A percentile compares a stretch with the other conserved stretches of the same genome.
These are phyloP conservation scores for Heliconius aoede DNA, from an alignment of 2,888 invertebrate genomes.

Conservation along the genomic window DNA sequence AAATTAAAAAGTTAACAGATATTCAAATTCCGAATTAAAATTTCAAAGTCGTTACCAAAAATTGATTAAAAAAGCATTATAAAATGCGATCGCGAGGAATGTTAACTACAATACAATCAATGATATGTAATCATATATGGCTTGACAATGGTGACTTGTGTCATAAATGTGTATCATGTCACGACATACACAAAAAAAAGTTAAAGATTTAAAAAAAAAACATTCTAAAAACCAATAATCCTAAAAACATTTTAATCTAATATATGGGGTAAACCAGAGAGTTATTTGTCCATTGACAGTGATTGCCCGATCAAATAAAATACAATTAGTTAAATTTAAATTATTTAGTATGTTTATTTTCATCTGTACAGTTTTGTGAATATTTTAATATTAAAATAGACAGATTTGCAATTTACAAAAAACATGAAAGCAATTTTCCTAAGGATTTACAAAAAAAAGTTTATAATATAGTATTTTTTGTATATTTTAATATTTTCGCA, in stretches of 20 bases:
- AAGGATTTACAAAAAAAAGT: too few relatives aligned
- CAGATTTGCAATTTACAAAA: too few relatives aligned
- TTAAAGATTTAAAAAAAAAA: too few relatives aligned
- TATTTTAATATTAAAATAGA: too few relatives aligned
- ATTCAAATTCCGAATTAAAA: background rate
- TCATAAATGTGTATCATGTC: background rate
- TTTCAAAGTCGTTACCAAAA: background rate
- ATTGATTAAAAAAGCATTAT: too few relatives aligned
- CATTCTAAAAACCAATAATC: too few relatives aligned
- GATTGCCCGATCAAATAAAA: background rate
- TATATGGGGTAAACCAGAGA: background rate
- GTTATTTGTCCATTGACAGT: background rate
- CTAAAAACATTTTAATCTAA: too few relatives aligned
- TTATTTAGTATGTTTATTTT: background rate
- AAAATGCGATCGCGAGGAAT: constrained; percentile 65
- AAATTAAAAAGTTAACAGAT: background rate
- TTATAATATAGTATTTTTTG: too few relatives aligned
- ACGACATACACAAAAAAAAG: background rate
- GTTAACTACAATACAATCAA: constrained; percentile 58
- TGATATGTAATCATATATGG: constrained; percentile 81
- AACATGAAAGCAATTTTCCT: too few relatives aligned
- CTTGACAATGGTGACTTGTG: constrained; percentile 48
- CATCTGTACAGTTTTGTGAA: too few relatives aligned
- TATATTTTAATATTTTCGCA: too few relatives aligned
- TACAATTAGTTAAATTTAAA: background rate